Evolutionary conservation across 2,888 invertebrate genomes (phyloP).

Genomic region (Catonia carolina): DNA sequence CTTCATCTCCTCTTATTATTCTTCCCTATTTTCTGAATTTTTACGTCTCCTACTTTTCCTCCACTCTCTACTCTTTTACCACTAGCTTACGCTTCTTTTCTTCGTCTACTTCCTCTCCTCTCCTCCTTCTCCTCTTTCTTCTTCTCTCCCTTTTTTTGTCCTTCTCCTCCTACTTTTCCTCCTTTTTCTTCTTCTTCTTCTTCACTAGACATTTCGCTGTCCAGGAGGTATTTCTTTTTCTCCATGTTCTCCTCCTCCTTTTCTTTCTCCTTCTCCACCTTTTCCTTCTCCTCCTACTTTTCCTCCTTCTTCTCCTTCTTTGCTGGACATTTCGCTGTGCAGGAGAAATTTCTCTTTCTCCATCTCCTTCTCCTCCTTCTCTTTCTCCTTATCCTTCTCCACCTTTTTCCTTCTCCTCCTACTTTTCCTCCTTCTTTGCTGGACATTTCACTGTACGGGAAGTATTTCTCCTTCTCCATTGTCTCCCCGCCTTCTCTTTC

Average conservation of each 20-base stretch:
- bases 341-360: background rate
- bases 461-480: background rate
- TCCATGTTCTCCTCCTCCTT: background rate
- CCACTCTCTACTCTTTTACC: background rate
- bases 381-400: background rate
- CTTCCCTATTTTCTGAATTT: background rate
- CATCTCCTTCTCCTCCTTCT: background rate
- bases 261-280: no score
- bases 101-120: background rate
- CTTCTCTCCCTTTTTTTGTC: background rate
- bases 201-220: background rate
- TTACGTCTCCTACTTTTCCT: background rate
- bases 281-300: background rate
- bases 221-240: background rate
- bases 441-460: background rate
- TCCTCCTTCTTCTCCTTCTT: no score
- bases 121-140: background rate
- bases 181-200: background rate
- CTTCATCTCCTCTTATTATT: background rate
- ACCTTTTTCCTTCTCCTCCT: background rate
- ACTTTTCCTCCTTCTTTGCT: background rate
- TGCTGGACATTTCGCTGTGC: background rate
- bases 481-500: background rate
- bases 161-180: background rate
- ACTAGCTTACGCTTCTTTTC: background rate